Evolutionary conservation across 2,113 vertebrate genomes (phyloP), one percentile per base, ranked within the genome.

Genomic region (Ranitomeya imitator): DNA sequence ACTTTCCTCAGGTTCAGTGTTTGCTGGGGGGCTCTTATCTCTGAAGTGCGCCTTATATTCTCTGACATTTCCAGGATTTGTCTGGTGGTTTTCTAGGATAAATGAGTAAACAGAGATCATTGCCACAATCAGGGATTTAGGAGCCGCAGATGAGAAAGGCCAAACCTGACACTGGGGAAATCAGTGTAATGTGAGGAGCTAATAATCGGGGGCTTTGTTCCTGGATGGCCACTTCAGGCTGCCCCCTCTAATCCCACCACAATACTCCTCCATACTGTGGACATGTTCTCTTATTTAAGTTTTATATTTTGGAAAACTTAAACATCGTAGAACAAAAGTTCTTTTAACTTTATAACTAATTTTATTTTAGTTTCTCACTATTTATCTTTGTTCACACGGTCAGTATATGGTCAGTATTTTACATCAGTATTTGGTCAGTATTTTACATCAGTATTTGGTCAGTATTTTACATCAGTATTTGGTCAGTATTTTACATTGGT

Each of bases 31-130:
- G 57, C 57, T 61, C 37, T 80, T 80, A 52, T 86, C 51, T 52
- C 11, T 2, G 45, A 3, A 23, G 57, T 45, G 57, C 79, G 57
- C 26, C 31, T 65, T 60, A n/a, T 57, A n/a, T 57, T 85, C n/a
- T 67, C 55, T 9, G 23, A 19, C 71, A 37, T 71, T 59, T 77
- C 31, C 55, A 80, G 13, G 63, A 15, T 78, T 76, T 86, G 59
- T 67, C 61, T 69, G 65, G 23, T 21, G 31, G 45, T 65, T 67
- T 65, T 57, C 26, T 31, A 31, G 26, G 76, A 67, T 79, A 79
- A 15, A 79, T 2, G 21, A 79, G 76, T 67, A 79, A 67, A 79
- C 77, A 55, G 61, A n/a, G 61, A 83, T 69, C 61, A 67, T 83
- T 23, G 26, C 61, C 5, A 19, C 7, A n/a, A 52, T 67, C 18